These are phyloP conservation scores for Neoascia interrupta DNA, from an alignment of 2,888 invertebrate genomes.

Conservation along the genomic window DNA sequence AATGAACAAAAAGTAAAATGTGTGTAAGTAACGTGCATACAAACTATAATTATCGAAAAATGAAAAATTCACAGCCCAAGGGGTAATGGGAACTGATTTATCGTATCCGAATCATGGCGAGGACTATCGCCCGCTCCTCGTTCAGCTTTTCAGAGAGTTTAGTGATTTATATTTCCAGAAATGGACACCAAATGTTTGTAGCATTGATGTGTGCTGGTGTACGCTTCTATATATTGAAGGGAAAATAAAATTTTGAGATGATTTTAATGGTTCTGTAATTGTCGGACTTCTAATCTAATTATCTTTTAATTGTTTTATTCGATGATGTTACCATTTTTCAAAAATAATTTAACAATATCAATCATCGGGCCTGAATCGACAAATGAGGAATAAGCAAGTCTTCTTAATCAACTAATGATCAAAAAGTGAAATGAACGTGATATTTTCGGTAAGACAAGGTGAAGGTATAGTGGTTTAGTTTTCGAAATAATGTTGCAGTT, in stretches of 20 bases:
- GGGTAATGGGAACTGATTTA: slow-evolving; percentile 75
- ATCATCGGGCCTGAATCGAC: too few relatives aligned
- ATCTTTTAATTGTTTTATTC: slow-evolving; percentile 37
- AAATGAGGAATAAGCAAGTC: too few relatives aligned
- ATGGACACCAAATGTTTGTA: slow-evolving; percentile 29
- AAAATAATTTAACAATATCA: slow-evolving; percentile 17
- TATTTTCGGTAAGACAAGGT: too few relatives aligned
- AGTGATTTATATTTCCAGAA: slow-evolving; percentile 67
- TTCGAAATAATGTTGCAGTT: too few relatives aligned
- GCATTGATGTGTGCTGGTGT: not conserved
- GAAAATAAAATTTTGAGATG: slow-evolving; percentile 7
- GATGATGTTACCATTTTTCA: slow-evolving; percentile 30
- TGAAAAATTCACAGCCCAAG: slow-evolving; percentile 75
- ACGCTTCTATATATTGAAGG: not conserved
- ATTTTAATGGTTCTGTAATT: slow-evolving; percentile 30
- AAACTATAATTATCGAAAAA: slow-evolving; percentile 75
- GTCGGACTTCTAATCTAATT: slow-evolving; percentile 45
- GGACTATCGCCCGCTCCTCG: slow-evolving; percentile 66
- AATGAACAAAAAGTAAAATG: slow-evolving; percentile 68
- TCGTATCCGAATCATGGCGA: slow-evolving; percentile 71
- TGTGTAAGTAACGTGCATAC: slow-evolving; percentile 68
- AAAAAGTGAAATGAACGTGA: too few relatives aligned
- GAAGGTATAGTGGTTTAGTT: too few relatives aligned
- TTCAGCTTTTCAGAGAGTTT: slow-evolving; percentile 54
- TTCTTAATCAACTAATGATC: too few relatives aligned